A percentile compares a stretch with the other conserved stretches of the same genome.
Evolutionary conservation across 2,113 vertebrate species (phyloP).

Genomic region (Coptodon rendalli): DNA sequence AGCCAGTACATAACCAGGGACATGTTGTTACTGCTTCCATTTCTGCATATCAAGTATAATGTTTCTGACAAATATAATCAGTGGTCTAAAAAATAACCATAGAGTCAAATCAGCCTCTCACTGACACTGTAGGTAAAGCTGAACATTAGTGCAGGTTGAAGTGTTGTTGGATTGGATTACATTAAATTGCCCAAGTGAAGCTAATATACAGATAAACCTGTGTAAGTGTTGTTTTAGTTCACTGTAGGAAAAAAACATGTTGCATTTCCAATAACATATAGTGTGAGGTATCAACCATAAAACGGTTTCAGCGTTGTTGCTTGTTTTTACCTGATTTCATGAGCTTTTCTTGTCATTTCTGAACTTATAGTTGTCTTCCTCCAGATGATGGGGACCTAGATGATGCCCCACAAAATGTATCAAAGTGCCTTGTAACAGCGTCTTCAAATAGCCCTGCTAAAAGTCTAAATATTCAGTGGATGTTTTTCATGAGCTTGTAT

Average conservation of each 20-base stretch:
- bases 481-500: constrained; percentile 47
- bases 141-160: background rate
- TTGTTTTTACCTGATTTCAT: background rate
- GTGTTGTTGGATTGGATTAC: background rate
- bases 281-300: background rate
- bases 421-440: background rate
- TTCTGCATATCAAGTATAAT: background rate
- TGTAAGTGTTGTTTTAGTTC: background rate
- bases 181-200: background rate
- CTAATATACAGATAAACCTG: background rate
- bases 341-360: background rate
- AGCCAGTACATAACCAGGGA: background rate
- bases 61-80: background rate
- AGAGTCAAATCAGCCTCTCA: background rate
- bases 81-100: background rate
- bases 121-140: background rate
- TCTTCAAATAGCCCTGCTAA: constrained; percentile 21
- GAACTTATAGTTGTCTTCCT: background rate
- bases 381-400: background rate
- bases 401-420: background rate
- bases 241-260: background rate
- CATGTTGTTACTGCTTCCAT: background rate
- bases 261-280: background rate
- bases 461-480: constrained; percentile 43
- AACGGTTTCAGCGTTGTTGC: background rate